Evolutionary conservation across 2,113 vertebrate species (phyloP).

Genomic region (Anhinga anhinga): DNA sequence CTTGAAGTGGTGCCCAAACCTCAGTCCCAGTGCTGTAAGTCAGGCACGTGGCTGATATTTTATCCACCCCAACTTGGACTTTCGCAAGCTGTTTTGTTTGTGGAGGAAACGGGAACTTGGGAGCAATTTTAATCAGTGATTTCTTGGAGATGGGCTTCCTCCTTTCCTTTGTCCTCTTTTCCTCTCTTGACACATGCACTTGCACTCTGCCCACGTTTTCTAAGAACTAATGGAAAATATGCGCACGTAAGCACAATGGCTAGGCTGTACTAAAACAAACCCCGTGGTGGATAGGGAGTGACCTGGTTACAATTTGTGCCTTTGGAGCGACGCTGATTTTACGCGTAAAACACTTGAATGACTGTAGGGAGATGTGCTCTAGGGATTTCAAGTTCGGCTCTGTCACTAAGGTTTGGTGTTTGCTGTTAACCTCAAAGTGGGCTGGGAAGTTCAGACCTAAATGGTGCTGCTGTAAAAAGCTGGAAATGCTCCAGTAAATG

Average conservation of each 20-base stretch:
- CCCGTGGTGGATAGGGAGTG: not conserved
- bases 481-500: not conserved
- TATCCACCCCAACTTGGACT: not conserved
- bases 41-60: slow-evolving; percentile 64
- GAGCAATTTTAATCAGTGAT: not conserved
- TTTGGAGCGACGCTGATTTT: not conserved
- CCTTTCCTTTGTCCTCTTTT: not conserved
- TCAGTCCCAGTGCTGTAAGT: slow-evolving; percentile 50
- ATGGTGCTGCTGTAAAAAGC: not conserved
- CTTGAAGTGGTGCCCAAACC: slow-evolving; percentile 70
- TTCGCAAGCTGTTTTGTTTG: not conserved
- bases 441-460: not conserved
- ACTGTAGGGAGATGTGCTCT: not conserved
- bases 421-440: not conserved
- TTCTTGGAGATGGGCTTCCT: not conserved
- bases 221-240: not conserved
- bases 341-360: not conserved
- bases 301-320: not conserved
- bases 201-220: not conserved
- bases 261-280: not conserved
- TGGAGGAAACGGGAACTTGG: not conserved
- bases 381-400: not conserved
- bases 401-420: not conserved
- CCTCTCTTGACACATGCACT: not conserved
- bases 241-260: accelerated